Evolutionary conservation across 2,888 invertebrate species (phyloP).

Genomic region (Abscondita cerata): DNA sequence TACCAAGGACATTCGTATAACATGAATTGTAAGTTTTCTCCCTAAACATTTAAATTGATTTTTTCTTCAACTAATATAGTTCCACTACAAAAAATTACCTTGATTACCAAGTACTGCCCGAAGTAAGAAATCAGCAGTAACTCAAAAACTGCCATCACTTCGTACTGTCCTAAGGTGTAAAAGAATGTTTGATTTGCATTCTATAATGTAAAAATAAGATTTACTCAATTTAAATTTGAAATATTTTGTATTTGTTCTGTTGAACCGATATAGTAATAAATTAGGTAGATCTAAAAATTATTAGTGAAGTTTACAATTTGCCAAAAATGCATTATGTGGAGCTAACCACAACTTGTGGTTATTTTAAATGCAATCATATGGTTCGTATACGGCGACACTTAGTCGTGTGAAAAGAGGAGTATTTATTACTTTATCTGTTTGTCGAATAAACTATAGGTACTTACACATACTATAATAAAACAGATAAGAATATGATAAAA

Average conservation of each 20-base stretch:
- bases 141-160: conserved; percentile 19
- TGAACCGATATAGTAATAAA: too few species aligned
- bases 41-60: conserved; percentile 10
- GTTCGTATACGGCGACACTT: not conserved
- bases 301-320: too few species aligned
- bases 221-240: too few species aligned
- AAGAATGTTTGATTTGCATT: conserved; percentile 4
- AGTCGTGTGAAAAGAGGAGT: not conserved
- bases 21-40: not conserved
- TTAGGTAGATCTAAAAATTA: too few species aligned
- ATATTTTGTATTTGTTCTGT: too few species aligned
- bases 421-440: too few species aligned
- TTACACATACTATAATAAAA: conserved; percentile 20
- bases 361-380: not conserved
- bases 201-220: not conserved
- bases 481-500: conserved; percentile 17
- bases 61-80: not conserved
- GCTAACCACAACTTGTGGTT: too few species aligned
- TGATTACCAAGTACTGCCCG: conserved; percentile 17
- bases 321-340: not conserved
- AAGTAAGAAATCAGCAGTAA: conserved; percentile 16
- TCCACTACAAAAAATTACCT: too few species aligned
- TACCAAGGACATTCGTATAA: conserved; percentile 20
- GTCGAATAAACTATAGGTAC: not conserved
- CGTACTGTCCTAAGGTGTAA: conserved; percentile 20